Conservation (phyloP, 2,797 vertebrate genomes). For the Takifugu ocellatus region DNA sequence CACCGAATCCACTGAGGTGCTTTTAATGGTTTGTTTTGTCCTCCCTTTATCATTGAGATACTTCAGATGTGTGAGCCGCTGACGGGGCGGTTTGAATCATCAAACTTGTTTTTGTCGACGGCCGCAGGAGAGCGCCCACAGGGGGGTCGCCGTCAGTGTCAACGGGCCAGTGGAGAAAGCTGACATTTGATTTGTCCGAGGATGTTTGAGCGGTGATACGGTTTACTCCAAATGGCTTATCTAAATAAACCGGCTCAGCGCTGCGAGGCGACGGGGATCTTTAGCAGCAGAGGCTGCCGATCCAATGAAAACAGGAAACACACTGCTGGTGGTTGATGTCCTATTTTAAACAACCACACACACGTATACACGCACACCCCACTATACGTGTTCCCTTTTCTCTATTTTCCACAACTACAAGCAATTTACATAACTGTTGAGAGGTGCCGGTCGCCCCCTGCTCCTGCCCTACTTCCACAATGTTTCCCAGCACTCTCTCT, state of each 20-base stretch:
- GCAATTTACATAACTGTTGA: constrained; percentile 69
- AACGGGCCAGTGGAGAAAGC: constrained; percentile 1
- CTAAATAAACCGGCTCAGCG: constrained; percentile 24
- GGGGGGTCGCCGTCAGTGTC: background rate
- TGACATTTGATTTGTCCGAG: constrained; percentile 6
- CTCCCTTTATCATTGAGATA: constrained; percentile 47
- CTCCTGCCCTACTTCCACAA: constrained; percentile 72
- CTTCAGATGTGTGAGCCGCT: constrained; percentile 1
- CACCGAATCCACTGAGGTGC: constrained; percentile 30
- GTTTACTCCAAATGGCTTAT: constrained; percentile 14
- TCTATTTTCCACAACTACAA: constrained; percentile 25
- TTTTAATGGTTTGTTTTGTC: constrained; percentile 40
- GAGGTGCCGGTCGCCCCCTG: constrained; percentile 52
- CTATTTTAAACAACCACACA: constrained; percentile 31
- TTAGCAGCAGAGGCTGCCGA: constrained; percentile 17
- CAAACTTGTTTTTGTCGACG: constrained; percentile 2
- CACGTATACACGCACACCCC: background rate
- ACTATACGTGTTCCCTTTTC: constrained; percentile 33
- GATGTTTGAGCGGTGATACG: constrained; percentile 6
- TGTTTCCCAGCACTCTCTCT: constrained; percentile 68
- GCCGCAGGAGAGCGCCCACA: background rate
- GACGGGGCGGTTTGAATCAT: background rate
- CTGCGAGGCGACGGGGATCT: constrained; percentile 16
- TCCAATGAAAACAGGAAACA: constrained; percentile 57
- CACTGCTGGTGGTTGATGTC: constrained; percentile 33